Percentiles rank a stretch among this genome's conserved stretches.
These are phyloP conservation scores for Pachycephus smyrnensis DNA, from an alignment of 2,888 invertebrate species.

Conservation along the genomic window DNA sequence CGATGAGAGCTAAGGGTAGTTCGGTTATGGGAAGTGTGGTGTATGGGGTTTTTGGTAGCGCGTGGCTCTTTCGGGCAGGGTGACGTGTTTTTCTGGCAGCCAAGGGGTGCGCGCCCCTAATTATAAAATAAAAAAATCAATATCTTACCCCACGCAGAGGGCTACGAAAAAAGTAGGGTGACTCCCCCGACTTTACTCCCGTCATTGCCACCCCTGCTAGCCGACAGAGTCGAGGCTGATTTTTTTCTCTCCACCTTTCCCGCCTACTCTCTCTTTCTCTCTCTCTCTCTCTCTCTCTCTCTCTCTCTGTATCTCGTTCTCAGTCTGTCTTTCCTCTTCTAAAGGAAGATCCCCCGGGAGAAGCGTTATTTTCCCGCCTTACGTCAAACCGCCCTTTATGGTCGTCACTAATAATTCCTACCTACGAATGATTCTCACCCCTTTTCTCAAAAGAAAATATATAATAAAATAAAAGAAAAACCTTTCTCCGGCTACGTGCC, in stretches of 20 bases:
- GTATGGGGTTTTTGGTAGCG: too few species aligned
- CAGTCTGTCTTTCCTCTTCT: constrained; percentile 13
- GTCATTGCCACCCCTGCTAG: constrained; percentile 36
- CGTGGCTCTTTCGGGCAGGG: constrained; percentile 33
- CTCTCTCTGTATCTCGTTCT: too few species aligned
- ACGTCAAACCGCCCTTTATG: constrained; percentile 39
- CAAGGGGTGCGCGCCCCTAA: constrained; percentile 65
- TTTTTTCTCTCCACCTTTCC: constrained; percentile 38
- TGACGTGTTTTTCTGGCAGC: constrained; percentile 65
- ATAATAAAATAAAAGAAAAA: background rate
- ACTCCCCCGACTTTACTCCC: constrained; percentile 46
- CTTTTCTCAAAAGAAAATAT: background rate
- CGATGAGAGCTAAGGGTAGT: too few species aligned
- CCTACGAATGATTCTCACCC: background rate
- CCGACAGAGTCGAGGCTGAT: constrained; percentile 39
- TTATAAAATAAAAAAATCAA: constrained; percentile 68
- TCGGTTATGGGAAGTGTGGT: too few species aligned
- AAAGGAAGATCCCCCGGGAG: constrained; percentile 14
- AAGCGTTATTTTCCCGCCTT: too few species aligned
- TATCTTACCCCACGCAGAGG: constrained; percentile 61
- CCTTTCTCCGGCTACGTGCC: too few species aligned
- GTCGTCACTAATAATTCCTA: constrained; percentile 34
- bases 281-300: constrained; percentile 9
- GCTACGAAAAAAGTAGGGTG: constrained; percentile 60
- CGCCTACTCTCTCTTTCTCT: constrained; percentile 2